These are phyloP conservation scores for Brachionichthys hirsutus DNA, from an alignment of 2,113 vertebrate genomes.

Conservation along the genomic window DNA sequence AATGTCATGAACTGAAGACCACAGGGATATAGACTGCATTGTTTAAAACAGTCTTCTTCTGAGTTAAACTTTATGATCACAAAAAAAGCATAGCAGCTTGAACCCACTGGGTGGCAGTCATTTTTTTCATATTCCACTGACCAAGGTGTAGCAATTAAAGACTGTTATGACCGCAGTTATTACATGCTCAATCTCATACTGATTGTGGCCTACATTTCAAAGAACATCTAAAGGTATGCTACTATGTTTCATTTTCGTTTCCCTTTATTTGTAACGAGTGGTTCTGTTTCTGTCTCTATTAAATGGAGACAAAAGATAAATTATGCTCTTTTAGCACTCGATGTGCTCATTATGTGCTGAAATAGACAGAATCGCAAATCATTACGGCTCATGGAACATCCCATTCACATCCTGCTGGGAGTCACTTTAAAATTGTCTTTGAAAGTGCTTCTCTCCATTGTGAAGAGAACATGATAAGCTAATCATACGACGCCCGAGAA, in stretches of 20 bases:
- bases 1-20: conserved; percentile 17
- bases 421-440: conserved; percentile 27
- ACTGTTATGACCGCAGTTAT: conserved; percentile 10
- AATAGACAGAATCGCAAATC: conserved; percentile 44
- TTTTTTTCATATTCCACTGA: conserved; percentile 10
- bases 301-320: conserved; percentile 20
- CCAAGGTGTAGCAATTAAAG: conserved; percentile 19
- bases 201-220: conserved; percentile 29
- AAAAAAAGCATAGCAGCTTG: conserved; percentile 17
- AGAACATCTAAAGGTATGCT: conserved; percentile 3
- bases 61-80: conserved; percentile 20
- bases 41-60: conserved; percentile 21
- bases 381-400: conserved; percentile 37
- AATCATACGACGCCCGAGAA: neutral
- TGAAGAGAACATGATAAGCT: neutral
- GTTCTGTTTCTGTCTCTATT: conserved; percentile 19
- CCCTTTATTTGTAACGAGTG: neutral
- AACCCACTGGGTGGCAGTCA: conserved; percentile 17
- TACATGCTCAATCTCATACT: conserved; percentile 17
- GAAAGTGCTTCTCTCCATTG: neutral
- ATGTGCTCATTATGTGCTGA: conserved; percentile 56
- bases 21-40: conserved; percentile 9
- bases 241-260: neutral
- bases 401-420: conserved; percentile 31
- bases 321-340: conserved; percentile 28